These are phyloP conservation scores for Oscheius sp. DNA, from an alignment of 1,140 invertebrate species.

Conservation along the genomic window DNA sequence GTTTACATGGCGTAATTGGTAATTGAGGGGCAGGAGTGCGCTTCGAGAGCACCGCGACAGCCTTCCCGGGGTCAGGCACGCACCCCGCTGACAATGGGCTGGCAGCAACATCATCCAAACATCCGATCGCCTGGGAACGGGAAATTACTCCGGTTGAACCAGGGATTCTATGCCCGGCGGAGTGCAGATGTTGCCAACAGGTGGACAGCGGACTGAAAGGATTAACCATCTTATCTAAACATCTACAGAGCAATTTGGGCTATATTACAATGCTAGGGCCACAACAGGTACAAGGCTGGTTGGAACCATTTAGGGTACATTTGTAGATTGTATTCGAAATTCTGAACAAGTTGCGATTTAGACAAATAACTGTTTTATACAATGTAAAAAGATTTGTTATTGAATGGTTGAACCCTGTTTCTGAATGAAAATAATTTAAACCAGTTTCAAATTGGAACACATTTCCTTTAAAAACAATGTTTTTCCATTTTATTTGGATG, in stretches of 20 bases:
- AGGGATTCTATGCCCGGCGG: neutral
- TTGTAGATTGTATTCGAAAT: too few relatives aligned
- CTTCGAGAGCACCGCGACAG: constrained; percentile 3
- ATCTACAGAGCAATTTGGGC: neutral
- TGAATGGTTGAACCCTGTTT: too few relatives aligned
- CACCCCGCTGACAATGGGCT: neutral
- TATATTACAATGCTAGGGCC: too few relatives aligned
- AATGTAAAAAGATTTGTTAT: too few relatives aligned
- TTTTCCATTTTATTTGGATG: too few relatives aligned
- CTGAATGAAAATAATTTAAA: too few relatives aligned
- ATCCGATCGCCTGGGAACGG: neutral
- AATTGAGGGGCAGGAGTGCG: constrained; percentile 8
- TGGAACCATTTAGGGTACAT: too few relatives aligned
- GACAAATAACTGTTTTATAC: too few relatives aligned
- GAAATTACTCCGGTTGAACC: neutral
- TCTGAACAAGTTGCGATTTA: too few relatives aligned
- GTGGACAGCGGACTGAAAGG: neutral
- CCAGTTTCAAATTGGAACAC: too few relatives aligned
- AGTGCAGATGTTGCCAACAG: neutral
- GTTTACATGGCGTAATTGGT: constrained; percentile 8
- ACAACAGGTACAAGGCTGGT: too few relatives aligned
- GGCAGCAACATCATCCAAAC: neutral
- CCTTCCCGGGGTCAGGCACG: neutral
- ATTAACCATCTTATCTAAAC: neutral
- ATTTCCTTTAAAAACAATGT: too few relatives aligned